phyloP scores from a whole-genome alignment of 2,113 vertebrate species.

The Rhabdomys dilectus region DNA sequence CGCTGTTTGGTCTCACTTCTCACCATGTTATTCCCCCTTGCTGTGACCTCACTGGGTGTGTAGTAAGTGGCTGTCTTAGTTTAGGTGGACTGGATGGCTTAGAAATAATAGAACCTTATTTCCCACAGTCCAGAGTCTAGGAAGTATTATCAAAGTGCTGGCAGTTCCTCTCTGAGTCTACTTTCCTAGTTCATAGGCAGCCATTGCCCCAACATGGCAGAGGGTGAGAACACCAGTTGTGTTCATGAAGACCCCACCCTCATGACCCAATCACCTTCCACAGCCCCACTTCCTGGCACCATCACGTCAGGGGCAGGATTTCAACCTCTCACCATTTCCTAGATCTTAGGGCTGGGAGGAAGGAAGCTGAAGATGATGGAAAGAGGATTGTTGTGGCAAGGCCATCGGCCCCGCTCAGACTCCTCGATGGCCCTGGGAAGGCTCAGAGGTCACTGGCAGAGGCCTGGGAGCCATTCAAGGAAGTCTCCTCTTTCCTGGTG shows the following conservation, averaged over 20 bases:
- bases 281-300: background rate
- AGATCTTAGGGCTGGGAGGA: background rate
- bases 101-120: background rate
- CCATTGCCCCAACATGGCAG: too few species aligned
- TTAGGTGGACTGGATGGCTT: background rate
- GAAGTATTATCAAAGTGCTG: background rate
- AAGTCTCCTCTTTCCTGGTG: conserved; percentile 57
- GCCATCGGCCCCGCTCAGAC: background rate
- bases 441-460: conserved; percentile 27
- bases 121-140: background rate
- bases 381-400: background rate
- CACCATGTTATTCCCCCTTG: too few species aligned
- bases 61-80: background rate
- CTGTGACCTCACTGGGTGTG: background rate
- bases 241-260: background rate
- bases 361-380: background rate
- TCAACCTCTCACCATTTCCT: background rate
- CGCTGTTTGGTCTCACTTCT: background rate
- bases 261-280: background rate
- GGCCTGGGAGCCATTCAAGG: conserved; percentile 57
- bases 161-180: background rate
- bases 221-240: background rate
- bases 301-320: background rate
- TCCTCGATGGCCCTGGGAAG: conserved; percentile 43
- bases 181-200: background rate